Evolutionary conservation across 1,140 invertebrate genomes (phyloP).

Genomic region (Panulirus ornatus): DNA sequence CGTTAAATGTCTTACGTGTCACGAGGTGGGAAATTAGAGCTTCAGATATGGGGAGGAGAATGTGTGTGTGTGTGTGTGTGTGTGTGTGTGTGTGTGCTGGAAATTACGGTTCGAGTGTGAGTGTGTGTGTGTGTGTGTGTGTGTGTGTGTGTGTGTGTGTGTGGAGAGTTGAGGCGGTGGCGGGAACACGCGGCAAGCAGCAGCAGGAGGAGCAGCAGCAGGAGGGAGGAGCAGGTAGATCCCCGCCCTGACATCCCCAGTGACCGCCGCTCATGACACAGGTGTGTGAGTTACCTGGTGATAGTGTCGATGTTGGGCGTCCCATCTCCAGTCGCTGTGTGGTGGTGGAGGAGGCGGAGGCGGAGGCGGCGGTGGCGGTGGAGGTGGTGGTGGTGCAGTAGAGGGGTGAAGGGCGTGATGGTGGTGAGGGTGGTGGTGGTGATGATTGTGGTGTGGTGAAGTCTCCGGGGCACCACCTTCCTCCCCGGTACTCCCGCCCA

Average conservation of each 20-base stretch:
- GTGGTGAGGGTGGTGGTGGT: slow-evolving; percentile 60
- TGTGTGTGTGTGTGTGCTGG: no score
- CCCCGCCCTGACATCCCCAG: no score
- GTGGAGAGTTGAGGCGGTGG: no score
- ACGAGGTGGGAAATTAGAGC: not conserved
- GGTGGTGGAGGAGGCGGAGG: slow-evolving; percentile 45
- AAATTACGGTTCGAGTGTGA: no score
- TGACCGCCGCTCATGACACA: not conserved
- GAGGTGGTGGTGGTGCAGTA: slow-evolving; percentile 33
- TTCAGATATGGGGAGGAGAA: no score
- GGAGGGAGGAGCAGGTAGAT: not conserved
- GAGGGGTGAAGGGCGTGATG: slow-evolving; percentile 45
- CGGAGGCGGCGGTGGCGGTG: slow-evolving; percentile 51
- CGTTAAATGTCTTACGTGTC: no score
- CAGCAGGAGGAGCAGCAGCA: not conserved
- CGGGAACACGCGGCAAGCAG: not conserved
- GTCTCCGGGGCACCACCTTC: slow-evolving; percentile 20
- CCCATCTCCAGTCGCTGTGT: slow-evolving; percentile 67
- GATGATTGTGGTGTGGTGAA: slow-evolving; percentile 56
- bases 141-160: no score
- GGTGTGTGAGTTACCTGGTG: slow-evolving; percentile 38
- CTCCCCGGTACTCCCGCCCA: slow-evolving; percentile 24
- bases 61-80: no score
- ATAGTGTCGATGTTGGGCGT: slow-evolving; percentile 60
- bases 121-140: no score